phyloP scores from a whole-genome alignment of 2,888 invertebrate genomes.

The Galeopsomyia nigrocyanea region DNA sequence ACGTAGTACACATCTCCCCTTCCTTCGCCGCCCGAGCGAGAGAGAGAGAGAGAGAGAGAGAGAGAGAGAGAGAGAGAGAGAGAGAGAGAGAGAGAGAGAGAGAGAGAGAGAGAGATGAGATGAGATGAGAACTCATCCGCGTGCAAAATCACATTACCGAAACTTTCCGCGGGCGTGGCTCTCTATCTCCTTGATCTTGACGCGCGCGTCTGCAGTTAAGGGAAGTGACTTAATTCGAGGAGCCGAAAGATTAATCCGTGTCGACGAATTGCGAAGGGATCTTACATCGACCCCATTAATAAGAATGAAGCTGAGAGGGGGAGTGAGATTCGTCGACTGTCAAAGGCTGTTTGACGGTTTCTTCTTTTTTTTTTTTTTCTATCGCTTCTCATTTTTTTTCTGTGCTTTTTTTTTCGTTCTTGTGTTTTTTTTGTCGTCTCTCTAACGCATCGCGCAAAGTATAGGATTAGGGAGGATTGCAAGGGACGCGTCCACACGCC shows the following conservation, averaged over 20 bases:
- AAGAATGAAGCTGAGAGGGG: too few species aligned
- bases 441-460: background rate
- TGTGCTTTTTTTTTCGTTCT: slow-evolving; percentile 8
- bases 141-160: slow-evolving; percentile 33
- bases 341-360: slow-evolving; percentile 16
- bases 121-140: slow-evolving; percentile 2
- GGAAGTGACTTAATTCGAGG: slow-evolving; percentile 38
- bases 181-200: slow-evolving; percentile 11
- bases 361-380: slow-evolving; percentile 17
- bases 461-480: slow-evolving; percentile 27
- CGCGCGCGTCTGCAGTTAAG: background rate
- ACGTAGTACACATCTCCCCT: too few species aligned
- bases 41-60: slow-evolving; percentile 23
- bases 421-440: slow-evolving; percentile 11
- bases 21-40: background rate
- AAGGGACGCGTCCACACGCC: background rate
- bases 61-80: slow-evolving; percentile 11
- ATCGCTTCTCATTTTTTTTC: background rate
- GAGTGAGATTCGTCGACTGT: background rate
- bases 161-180: slow-evolving; percentile 44
- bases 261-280: too few species aligned
- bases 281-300: too few species aligned
- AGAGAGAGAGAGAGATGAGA: slow-evolving; percentile 8
- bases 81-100: slow-evolving; percentile 11
- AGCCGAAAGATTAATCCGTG: slow-evolving; percentile 40